phyloP scores from a whole-genome alignment of 1,140 invertebrate genomes.

The Protaetia brevitarsis region DNA sequence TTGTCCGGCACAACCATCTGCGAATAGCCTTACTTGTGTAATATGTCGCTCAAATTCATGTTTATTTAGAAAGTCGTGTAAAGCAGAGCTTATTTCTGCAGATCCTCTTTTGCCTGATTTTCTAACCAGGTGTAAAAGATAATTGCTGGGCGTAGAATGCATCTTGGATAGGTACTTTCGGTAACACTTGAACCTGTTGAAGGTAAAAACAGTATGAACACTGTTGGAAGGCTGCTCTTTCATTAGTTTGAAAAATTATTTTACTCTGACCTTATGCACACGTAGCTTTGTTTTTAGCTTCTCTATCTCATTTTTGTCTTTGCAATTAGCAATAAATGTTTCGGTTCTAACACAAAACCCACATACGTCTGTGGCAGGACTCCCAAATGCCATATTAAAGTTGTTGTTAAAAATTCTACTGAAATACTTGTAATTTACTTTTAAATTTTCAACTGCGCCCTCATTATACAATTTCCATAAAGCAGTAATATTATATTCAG shows the following conservation, averaged over 20 bases:
- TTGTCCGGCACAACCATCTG: slow-evolving; percentile 16
- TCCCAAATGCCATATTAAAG: slow-evolving; percentile 25
- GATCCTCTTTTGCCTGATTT: slow-evolving; percentile 12
- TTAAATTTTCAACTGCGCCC: slow-evolving; percentile 11
- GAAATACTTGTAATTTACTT: slow-evolving; percentile 29
- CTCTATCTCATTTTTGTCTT: too few species aligned
- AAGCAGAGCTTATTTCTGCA: slow-evolving; percentile 5
- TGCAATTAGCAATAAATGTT: neutral
- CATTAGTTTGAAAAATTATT: slow-evolving; percentile 19
- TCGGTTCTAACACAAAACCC: slow-evolving; percentile 25
- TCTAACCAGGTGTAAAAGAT: slow-evolving; percentile 29
- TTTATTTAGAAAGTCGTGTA: slow-evolving; percentile 23
- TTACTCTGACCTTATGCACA: neutral
- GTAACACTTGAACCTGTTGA: slow-evolving; percentile 37
- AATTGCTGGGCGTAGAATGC: slow-evolving; percentile 29
- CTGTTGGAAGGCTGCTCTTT: neutral
- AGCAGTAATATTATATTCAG: neutral
- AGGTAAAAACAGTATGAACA: slow-evolving; percentile 28
- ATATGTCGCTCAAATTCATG: neutral
- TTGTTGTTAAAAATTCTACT: slow-evolving; percentile 23
- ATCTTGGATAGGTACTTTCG: too few species aligned
- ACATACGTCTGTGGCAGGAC: slow-evolving; percentile 24
- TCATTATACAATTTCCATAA: slow-evolving; percentile 9
- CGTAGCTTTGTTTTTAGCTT: neutral
- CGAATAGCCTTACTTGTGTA: neutral